Base-by-base conservation (phyloP, 2,888 invertebrate species). In the Volucella zonaria region DNA sequence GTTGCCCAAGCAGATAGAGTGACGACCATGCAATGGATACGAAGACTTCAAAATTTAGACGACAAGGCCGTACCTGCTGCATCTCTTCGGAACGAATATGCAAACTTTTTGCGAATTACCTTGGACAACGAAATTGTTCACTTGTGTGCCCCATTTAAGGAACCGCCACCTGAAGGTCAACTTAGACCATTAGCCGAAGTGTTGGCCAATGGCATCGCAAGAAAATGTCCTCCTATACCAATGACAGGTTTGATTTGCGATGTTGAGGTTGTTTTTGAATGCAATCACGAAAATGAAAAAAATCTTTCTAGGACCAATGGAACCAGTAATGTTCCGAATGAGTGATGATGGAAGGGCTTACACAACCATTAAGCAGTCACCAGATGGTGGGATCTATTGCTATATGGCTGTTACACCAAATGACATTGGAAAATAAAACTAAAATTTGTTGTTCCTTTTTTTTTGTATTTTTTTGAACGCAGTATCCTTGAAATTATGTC, bases 331-430 rank as follows among this genome's bases (percentile, higher is more conserved):
- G 62, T 92, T 91, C 47, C 93, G 93, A 88, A 91, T 92, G 86
- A 93, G 93, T 1, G 92, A 93, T 1, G 93, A 94, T 88, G 93
- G 93, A 40, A 90, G 92, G 79, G 93, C 93, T 1, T 93, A 93
- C 81, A 91, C 93, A 40, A 92, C 93, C 1, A 92, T 93, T 2
- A 93, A 93, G 87, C 93, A 93, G 88, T 92, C 93, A 64, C 93
- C 93, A 0, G 92, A 92, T 45, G 92, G 93, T 45, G 93, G 93
- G 14, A 91, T 93, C 8, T 91, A 93, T 74, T 93, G 93, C 87
- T 93, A 93, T 87, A 92, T 94, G 92, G 93, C 93, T n/a, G 93
- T 93, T 8, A 71, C 86, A 1, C 70, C 83, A 10, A 77, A 80
- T 0, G 15, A 47, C 3, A 71, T 80, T 38, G 8, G 67, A 45